Base-by-base conservation (phyloP, 2,113 vertebrate genomes). In the Porphyrio hochstetteri region DNA sequence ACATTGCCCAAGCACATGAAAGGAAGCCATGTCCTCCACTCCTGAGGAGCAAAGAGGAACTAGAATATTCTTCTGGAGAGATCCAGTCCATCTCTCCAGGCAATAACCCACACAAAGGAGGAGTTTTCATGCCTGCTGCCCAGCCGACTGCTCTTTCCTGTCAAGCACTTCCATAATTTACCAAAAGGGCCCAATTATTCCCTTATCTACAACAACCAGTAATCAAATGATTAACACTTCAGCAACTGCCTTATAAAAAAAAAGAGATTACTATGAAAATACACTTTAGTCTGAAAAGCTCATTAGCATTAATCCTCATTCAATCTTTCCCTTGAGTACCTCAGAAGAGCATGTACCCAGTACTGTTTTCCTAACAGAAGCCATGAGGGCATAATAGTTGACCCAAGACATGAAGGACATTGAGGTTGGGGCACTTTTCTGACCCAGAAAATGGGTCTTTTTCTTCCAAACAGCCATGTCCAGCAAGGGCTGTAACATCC, bases 211-310 rank as follows among this genome's bases (percentile, higher is more conserved):
- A 81, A 68, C 76, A 86, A 40, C 57, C 85, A 84, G 79, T 94
- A 92, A 90, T 90, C 85, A 80, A 93, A 94, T 90, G 55, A 97
- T 92, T 92, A 93, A 96, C 95, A 94, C 86, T 82, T 72, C 88
- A 68, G 77, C 90, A 91, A 69, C 86, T 35, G 70, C 82, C 93
- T 90, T 75, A 68, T 18, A 59, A 86, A 96, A 86, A 95, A 82
- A 96, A 68, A 80, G 70, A 78, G 52, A 87, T 29, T 7, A 35
- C 71, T 69, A 56, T 15, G 67, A 87, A 85, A 92, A 92, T 50
- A 64, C 12, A 8, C 5, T 57, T 44, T 50, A 56, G 68, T 14
- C 55, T 86, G 70, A 61, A 82, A 79, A 83, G 86, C 90, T 93
- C 88, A 60, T 90, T 81, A 60, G 16, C 69, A 38, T 29, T 75